Evolutionary conservation across 2,888 invertebrate genomes (phyloP), one percentile per base, ranked within the genome.

Genomic region (Drosophila longiperda): DNA sequence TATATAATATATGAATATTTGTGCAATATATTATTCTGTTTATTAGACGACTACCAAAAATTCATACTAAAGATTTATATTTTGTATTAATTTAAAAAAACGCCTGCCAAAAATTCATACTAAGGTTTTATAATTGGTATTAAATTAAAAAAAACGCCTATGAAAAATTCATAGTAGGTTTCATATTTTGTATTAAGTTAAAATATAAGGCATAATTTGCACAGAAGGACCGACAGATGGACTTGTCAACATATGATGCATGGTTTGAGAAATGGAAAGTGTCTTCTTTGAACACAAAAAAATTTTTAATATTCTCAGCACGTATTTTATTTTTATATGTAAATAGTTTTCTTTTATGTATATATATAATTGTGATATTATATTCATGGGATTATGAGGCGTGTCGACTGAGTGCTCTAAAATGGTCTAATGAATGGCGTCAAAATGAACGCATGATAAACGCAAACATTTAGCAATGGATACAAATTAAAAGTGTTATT

Each of bases 361-460:
- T 50, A 6, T 36, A 2, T 6, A 34, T 3, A 17, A 17, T 17
- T 34, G 45, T 34, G 15, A 26, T n/a, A 26, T 26, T 23, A 49
- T 36, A 17, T 36, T 67, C 20, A 26, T 38, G 45, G 53, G 36
- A 58, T 60, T 49, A n/a, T 49, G 26, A 26, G 26, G 80, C 81
- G 65, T 76, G 32, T 59, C 62, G 29, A 20, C 42, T 11, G 26
- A 55, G 58, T 50, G 82, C 48, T 61, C 66, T 58, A 84, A 76
- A 83, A 68, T 76, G 65, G 62, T 48, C 66, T 54, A 75, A 85
- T 85, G 71, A 68, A 69, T 72, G 40, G 33, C 74, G 54, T 29
- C 58, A 23, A 38, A 52, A 52, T 62, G 53, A 80, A 67, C 75
- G 71, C 82, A 74, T 72, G 79, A 82, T 59, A 20, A 42, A 23